Evolutionary conservation across 1,140 invertebrate species (phyloP).

Genomic region (Anoplolepis gracilipes): DNA sequence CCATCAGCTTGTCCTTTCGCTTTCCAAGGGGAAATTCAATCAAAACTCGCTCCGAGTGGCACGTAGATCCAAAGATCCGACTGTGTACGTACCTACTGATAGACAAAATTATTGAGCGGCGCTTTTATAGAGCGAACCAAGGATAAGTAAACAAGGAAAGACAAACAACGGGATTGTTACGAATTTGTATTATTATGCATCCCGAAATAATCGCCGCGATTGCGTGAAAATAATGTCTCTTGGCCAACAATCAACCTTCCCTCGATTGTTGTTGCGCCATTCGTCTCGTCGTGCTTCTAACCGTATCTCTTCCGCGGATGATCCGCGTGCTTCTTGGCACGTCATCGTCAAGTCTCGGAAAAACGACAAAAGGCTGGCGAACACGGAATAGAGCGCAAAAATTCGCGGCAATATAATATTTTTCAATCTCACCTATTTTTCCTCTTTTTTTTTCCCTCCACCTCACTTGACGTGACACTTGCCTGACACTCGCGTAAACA

Average conservation of each 20-base stretch:
- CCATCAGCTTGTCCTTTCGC: too few relatives aligned
- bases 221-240: neutral
- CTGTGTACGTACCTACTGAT: neutral
- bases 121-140: neutral
- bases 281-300: neutral
- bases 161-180: neutral
- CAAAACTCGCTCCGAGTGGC: neutral
- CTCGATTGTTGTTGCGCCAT: neutral
- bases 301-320: neutral
- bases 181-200: conserved; percentile 3
- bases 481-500: too few relatives aligned
- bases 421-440: too few relatives aligned
- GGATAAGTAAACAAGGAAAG: neutral
- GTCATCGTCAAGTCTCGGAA: neutral
- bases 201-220: conserved; percentile 29
- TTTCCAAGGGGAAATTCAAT: neutral
- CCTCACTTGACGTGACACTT: too few relatives aligned
- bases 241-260: conserved; percentile 10
- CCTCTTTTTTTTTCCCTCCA: too few relatives aligned
- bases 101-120: neutral
- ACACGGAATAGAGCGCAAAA: neutral
- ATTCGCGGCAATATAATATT: neutral
- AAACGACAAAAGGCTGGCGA: neutral
- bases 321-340: neutral
- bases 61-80: neutral